Conservation (phyloP, 2,888 invertebrate genomes). For the Ypsolopha sequella region DNA sequence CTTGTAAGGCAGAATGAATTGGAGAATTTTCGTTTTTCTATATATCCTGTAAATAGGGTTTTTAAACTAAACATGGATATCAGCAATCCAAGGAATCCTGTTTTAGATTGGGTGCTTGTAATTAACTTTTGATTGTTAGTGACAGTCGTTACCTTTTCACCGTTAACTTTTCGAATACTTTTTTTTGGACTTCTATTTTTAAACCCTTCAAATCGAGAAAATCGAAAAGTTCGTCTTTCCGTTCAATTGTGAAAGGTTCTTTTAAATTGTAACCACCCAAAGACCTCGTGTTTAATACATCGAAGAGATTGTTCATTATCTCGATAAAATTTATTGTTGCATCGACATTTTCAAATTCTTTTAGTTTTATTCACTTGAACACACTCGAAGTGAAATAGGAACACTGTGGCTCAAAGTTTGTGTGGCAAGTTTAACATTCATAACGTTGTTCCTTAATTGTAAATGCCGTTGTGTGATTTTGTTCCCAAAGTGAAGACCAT, state of each 20-base stretch:
- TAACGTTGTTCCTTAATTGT: slow-evolving; percentile 11
- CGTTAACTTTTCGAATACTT: no score
- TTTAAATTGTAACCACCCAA: not conserved
- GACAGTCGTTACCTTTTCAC: no score
- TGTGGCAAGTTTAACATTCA: slow-evolving; percentile 13
- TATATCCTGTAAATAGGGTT: not conserved
- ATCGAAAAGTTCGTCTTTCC: slow-evolving; percentile 1
- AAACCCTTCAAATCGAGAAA: slow-evolving; percentile 6
- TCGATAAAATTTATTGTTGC: slow-evolving; percentile 10
- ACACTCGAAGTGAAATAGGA: slow-evolving; percentile 8
- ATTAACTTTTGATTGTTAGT: slow-evolving; percentile 6
- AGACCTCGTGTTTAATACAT: slow-evolving; percentile 8
- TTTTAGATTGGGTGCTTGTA: slow-evolving; percentile 1
- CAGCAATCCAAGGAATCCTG: slow-evolving; percentile 3
- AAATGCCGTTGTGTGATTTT: slow-evolving; percentile 8
- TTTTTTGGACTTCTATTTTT: slow-evolving; percentile 3
- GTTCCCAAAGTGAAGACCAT: not conserved
- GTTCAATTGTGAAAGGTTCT: not conserved
- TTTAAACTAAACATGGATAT: slow-evolving; percentile 3
- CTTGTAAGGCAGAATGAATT: slow-evolving; percentile 3
- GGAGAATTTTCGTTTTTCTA: not conserved
- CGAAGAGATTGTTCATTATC: slow-evolving; percentile 11
- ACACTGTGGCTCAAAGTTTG: slow-evolving; percentile 9
- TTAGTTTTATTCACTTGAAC: slow-evolving; percentile 1
- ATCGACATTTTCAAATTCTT: slow-evolving; percentile 3